phyloP scores from a whole-genome alignment of 2,888 invertebrate species.

The Scaptomyza caliginosa region DNA sequence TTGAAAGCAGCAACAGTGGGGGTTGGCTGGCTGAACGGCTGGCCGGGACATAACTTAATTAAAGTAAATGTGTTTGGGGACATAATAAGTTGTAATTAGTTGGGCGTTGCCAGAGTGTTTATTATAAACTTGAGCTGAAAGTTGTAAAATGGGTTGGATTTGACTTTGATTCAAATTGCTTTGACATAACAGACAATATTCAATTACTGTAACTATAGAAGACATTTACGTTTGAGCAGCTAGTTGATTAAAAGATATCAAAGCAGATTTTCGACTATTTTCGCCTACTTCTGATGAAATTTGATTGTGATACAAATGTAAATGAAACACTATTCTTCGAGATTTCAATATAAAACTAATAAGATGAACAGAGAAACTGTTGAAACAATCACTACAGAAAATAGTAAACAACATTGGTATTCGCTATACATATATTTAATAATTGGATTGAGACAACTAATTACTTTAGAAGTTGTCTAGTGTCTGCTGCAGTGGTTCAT shows the following conservation, averaged over 20 bases:
- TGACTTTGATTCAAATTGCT: constrained; percentile 27
- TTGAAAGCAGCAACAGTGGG: constrained; percentile 27
- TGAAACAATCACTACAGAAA: too few species aligned
- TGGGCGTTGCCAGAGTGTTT: constrained; percentile 45
- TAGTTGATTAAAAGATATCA: constrained; percentile 1
- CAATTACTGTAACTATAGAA: constrained; percentile 14
- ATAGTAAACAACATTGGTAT: too few species aligned
- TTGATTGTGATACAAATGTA: too few species aligned
- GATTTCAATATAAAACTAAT: too few species aligned
- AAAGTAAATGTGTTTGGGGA: constrained; percentile 69
- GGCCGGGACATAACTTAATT: constrained; percentile 66
- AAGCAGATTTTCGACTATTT: background rate
- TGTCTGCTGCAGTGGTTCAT: constrained; percentile 6
- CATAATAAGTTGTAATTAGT: constrained; percentile 63
- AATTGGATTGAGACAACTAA: constrained; percentile 5
- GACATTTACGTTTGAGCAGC: background rate
- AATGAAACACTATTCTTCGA: too few species aligned
- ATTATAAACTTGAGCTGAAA: constrained; percentile 39
- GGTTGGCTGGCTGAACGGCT: constrained; percentile 1
- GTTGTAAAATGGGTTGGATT: constrained; percentile 15
- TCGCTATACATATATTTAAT: background rate
- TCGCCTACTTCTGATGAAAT: background rate
- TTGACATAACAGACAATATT: background rate
- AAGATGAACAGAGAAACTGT: too few species aligned
- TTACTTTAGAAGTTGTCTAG: background rate